A percentile compares a stretch with the other conserved stretches of the same genome.
phyloP scores from a whole-genome alignment of 2,113 vertebrate species.

The Pterophyllum scalare region DNA sequence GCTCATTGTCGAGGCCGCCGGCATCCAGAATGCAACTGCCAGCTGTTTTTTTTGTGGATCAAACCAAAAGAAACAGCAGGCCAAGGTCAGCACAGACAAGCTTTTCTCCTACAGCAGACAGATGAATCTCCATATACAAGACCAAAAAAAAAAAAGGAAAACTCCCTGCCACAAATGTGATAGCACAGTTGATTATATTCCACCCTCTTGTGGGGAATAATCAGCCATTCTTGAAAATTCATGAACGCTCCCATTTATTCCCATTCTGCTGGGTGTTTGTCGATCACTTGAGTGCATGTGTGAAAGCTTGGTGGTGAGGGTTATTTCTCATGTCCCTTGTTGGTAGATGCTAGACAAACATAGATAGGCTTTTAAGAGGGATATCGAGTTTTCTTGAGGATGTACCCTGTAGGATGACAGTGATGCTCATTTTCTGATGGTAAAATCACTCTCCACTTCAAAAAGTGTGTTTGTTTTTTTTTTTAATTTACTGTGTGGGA shows the following conservation, averaged over 20 bases:
- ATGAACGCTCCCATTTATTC: slow-evolving; percentile 56
- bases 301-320: slow-evolving; percentile 24
- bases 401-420: neutral
- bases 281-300: slow-evolving; percentile 31
- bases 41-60: slow-evolving; percentile 81
- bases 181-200: slow-evolving; percentile 49
- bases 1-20: slow-evolving; percentile 72
- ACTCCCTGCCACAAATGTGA: slow-evolving; percentile 40
- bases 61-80: slow-evolving; percentile 79
- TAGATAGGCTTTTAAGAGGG: slow-evolving; percentile 6
- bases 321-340: slow-evolving; percentile 39
- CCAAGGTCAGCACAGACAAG: slow-evolving; percentile 74
- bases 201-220: slow-evolving; percentile 55
- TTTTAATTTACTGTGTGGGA: neutral
- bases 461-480: neutral
- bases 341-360: slow-evolving; percentile 1
- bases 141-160: slow-evolving; percentile 35
- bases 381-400: neutral
- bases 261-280: slow-evolving; percentile 21
- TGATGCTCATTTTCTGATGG: slow-evolving; percentile 18
- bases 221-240: slow-evolving; percentile 34
- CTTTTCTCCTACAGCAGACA: slow-evolving; percentile 62
- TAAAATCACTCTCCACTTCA: neutral
- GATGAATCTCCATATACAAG: slow-evolving; percentile 53
- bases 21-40: slow-evolving; percentile 73